Conservation (phyloP, 2,888 invertebrate genomes). For the Agonum fuliginosum region DNA sequence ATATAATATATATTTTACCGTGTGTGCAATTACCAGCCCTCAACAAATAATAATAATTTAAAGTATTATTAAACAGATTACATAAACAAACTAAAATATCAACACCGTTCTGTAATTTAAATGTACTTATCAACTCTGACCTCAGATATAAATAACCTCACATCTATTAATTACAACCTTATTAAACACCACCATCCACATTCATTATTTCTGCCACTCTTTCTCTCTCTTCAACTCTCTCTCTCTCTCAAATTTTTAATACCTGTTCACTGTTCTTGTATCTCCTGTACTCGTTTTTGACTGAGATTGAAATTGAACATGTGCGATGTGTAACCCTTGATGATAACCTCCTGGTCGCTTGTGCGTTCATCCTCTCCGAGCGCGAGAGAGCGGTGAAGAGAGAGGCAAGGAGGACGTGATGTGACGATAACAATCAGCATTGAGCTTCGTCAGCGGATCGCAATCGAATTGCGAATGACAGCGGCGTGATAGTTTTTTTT, state of each 20-base stretch:
- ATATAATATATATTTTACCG: too few relatives aligned
- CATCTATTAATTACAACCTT: not conserved
- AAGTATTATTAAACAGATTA: too few relatives aligned
- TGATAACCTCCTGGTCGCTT: not conserved
- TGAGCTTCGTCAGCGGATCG: not conserved
- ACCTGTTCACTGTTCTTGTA: not conserved
- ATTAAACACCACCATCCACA: not conserved
- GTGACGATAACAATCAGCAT: conserved; percentile 3
- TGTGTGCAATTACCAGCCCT: too few relatives aligned
- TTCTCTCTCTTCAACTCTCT: too few relatives aligned
- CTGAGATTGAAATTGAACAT: not conserved
- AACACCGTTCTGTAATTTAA: too few relatives aligned
- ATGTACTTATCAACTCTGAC: not conserved
- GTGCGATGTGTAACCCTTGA: conserved; percentile 2
- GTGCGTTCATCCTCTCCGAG: not conserved
- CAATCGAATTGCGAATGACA: not conserved
- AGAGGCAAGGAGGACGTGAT: conserved; percentile 5
- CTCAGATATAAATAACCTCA: not conserved
- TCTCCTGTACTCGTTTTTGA: not conserved
- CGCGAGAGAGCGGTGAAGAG: not conserved
- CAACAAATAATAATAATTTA: too few relatives aligned
- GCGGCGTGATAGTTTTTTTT: not conserved
- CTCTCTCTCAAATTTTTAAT: not conserved
- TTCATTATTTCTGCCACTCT: too few relatives aligned
- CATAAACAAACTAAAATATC: too few relatives aligned